Conservation (phyloP, 1,140 invertebrate species). For the Asbolus verrucosus region DNA sequence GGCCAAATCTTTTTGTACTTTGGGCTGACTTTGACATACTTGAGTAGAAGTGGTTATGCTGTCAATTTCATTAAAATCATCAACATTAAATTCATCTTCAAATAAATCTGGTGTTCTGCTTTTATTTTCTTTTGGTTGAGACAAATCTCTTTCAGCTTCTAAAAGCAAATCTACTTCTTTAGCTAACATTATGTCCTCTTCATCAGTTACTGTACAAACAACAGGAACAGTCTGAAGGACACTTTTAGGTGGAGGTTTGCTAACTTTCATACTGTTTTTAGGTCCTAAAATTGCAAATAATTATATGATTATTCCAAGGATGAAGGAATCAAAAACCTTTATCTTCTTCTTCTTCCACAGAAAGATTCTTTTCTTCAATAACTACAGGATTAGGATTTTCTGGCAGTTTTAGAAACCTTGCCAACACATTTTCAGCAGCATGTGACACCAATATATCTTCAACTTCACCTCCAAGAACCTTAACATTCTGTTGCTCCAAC, state of each 20-base stretch:
- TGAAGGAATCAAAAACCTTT: too few relatives aligned
- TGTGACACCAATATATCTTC: conserved; percentile 72
- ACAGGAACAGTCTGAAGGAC: too few relatives aligned
- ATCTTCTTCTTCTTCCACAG: conserved; percentile 11
- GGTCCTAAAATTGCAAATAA: not conserved
- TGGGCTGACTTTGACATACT: not conserved
- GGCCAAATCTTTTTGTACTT: not conserved
- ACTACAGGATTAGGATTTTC: conserved; percentile 66
- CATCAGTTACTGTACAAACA: conserved; percentile 25
- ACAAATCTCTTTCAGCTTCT: conserved; percentile 48
- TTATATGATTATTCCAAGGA: too few relatives aligned
- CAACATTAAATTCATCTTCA: conserved; percentile 52
- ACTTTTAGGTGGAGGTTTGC: too few relatives aligned
- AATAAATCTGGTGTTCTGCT: conserved; percentile 54
- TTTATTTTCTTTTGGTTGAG: conserved; percentile 3
- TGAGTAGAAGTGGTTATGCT: not conserved
- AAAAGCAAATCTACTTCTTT: conserved; percentile 54
- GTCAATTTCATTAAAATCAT: conserved; percentile 40
- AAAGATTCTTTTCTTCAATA: conserved; percentile 56
- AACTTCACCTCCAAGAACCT: conserved; percentile 81
- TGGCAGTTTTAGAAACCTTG: conserved; percentile 68
- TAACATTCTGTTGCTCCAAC: conserved; percentile 73
- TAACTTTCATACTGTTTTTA: too few relatives aligned
- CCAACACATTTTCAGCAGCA: conserved; percentile 72
- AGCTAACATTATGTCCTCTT: conserved; percentile 45